phyloP scores from a whole-genome alignment of 2,113 vertebrate species.

The Phyllostomus discolor region DNA sequence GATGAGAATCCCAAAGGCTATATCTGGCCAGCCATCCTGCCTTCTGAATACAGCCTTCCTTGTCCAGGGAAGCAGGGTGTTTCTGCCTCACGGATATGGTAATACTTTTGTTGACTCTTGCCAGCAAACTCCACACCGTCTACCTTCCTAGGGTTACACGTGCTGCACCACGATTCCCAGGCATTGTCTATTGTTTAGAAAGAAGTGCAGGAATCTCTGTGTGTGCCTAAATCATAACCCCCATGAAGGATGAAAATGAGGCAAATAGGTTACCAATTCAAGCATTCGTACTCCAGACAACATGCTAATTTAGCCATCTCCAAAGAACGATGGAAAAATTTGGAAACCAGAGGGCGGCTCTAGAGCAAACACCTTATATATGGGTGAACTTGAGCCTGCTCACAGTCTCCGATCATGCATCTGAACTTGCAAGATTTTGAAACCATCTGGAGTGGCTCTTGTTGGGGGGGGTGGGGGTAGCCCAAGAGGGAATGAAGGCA shows the following conservation, averaged over 20 bases:
- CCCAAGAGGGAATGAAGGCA: neutral
- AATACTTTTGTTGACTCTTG: slow-evolving; percentile 44
- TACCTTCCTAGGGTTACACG: neutral
- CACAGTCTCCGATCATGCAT: neutral
- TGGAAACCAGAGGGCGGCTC: neutral
- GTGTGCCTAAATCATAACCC: neutral
- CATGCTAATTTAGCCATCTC: neutral
- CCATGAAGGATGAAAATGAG: neutral
- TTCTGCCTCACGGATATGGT: slow-evolving; percentile 89
- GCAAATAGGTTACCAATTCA: neutral
- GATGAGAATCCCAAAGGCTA: slow-evolving; percentile 83
- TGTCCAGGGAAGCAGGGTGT: slow-evolving; percentile 87
- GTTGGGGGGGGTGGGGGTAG: neutral
- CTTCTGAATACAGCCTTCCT: slow-evolving; percentile 75
- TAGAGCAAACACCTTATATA: neutral
- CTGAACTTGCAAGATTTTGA: neutral
- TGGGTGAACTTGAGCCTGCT: neutral
- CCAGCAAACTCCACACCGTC: neutral
- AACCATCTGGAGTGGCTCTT: neutral
- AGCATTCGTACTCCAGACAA: neutral
- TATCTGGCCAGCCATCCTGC: slow-evolving; percentile 84
- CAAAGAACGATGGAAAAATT: neutral
- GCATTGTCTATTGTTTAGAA: neutral
- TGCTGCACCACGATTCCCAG: too few relatives aligned
- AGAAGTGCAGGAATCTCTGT: neutral